These are phyloP conservation scores for Aphelocoma californica DNA, from an alignment of 2,797 vertebrate species.

Conservation along the genomic window DNA sequence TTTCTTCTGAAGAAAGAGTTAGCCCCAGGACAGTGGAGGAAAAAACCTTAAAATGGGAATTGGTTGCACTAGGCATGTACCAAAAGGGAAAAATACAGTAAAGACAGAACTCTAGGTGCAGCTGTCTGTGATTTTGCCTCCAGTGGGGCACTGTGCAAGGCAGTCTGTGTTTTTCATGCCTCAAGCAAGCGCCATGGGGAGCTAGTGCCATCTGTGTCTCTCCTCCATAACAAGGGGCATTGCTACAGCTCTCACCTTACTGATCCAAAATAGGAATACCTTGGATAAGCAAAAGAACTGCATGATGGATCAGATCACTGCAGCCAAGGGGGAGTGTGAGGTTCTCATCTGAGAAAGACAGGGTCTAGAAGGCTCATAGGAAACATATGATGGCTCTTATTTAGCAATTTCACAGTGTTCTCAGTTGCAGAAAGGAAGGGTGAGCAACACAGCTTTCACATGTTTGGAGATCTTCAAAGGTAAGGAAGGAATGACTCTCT, in stretches of 20 bases:
- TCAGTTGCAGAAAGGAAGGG: neutral
- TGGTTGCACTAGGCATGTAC: neutral
- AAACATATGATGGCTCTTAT: neutral
- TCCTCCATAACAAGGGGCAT: neutral
- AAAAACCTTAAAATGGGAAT: neutral
- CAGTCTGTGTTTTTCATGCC: neutral
- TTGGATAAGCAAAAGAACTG: neutral
- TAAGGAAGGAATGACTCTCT: neutral
- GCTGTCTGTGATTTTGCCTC: neutral
- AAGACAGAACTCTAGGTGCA: neutral
- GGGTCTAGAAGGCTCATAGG: neutral
- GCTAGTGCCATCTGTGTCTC: neutral
- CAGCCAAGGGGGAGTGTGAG: neutral
- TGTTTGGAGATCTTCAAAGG: neutral
- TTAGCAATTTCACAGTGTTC: neutral
- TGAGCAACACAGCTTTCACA: neutral
- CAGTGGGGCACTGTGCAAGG: neutral
- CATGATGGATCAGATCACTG: neutral
- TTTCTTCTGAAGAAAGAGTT: neutral
- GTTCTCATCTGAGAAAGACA: neutral
- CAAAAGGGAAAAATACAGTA: neutral
- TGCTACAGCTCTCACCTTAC: rapidly evolving
- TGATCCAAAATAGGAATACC: neutral
- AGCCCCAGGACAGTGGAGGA: neutral
- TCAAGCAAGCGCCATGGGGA: neutral